Conservation (phyloP, 2,797 vertebrate genomes). For the Lithobates pipiens region DNA sequence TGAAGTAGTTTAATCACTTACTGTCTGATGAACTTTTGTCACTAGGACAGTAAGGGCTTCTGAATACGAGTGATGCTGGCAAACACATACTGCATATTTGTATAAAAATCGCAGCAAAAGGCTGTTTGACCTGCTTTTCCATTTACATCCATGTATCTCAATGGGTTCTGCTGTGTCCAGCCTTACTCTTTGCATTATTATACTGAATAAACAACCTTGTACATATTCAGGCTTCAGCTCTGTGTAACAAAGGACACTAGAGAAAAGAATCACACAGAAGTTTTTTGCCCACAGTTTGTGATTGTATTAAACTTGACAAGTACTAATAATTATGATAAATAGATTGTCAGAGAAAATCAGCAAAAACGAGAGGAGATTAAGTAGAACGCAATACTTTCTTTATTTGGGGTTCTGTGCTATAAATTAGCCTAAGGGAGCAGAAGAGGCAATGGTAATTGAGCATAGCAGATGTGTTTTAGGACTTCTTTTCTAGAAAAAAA, state of each 20-base stretch:
- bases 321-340: constrained; percentile 80
- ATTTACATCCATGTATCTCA: neutral
- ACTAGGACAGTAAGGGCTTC: no score
- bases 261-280: constrained; percentile 56
- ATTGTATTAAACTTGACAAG: constrained; percentile 75
- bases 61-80: no score
- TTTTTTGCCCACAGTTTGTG: constrained; percentile 62
- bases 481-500: constrained; percentile 76
- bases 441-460: constrained; percentile 75
- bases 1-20: no score
- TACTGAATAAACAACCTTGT: no score
- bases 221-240: neutral
- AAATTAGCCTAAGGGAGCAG: constrained; percentile 74
- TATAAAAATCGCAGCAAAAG: neutral
- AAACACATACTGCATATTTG: neutral
- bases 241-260: constrained; percentile 2
- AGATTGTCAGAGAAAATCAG: constrained; percentile 76
- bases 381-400: constrained; percentile 71
- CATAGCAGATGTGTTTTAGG: constrained; percentile 76
- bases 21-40: no score
- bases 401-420: constrained; percentile 70
- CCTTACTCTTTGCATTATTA: neutral
- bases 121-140: neutral
- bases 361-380: constrained; percentile 75
- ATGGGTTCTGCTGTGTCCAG: no score